Evolutionary conservation across 2,797 vertebrate genomes (phyloP).

Genomic region (Typhlichthys subterraneus): DNA sequence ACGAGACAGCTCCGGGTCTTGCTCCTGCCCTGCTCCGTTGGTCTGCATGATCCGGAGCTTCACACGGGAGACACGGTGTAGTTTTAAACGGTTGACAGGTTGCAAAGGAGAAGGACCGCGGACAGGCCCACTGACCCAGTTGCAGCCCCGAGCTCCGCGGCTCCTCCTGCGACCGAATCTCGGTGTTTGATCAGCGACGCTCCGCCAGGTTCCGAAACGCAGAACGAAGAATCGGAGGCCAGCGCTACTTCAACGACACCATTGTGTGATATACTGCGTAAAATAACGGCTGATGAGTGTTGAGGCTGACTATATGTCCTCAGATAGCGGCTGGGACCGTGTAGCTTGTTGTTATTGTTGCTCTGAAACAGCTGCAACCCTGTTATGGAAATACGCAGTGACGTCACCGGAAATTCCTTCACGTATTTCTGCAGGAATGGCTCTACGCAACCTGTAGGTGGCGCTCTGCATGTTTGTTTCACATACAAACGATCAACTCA

Average conservation of each 20-base stretch:
- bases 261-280: constrained; percentile 71
- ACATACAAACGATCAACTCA: background rate
- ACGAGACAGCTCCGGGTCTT: constrained; percentile 76
- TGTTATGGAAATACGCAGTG: constrained; percentile 83
- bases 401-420: constrained; percentile 92
- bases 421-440: constrained; percentile 76
- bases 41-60: constrained; percentile 83
- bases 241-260: constrained; percentile 79
- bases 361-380: constrained; percentile 86
- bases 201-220: constrained; percentile 82
- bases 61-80: constrained; percentile 50
- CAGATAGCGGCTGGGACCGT: constrained; percentile 11
- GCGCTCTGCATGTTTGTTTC: constrained; percentile 6
- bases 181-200: constrained; percentile 85
- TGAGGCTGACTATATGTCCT: constrained; percentile 24
- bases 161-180: constrained; percentile 83
- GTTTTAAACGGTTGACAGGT: constrained; percentile 52
- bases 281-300: constrained; percentile 42
- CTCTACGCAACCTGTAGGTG: constrained; percentile 37
- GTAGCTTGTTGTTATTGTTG: constrained; percentile 82
- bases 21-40: constrained; percentile 83
- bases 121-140: constrained; percentile 86
- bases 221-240: constrained; percentile 83
- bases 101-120: constrained; percentile 58
- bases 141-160: constrained; percentile 86